These are phyloP conservation scores for Probosciger aterrimus DNA, from an alignment of 2,113 vertebrate genomes.

Conservation along the genomic window DNA sequence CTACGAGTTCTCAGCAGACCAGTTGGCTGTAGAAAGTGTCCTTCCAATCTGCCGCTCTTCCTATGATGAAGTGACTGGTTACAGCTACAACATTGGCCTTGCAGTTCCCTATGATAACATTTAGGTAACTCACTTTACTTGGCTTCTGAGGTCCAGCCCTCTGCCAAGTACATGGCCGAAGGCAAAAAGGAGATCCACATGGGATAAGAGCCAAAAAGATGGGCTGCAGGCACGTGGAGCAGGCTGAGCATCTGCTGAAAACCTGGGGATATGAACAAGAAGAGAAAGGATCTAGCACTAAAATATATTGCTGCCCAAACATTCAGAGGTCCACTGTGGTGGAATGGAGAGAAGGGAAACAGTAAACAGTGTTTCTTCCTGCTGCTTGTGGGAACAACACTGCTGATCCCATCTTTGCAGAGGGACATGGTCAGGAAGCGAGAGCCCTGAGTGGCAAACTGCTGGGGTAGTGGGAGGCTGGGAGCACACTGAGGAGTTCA, in stretches of 20 bases:
- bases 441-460: not conserved
- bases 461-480: not conserved
- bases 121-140: not conserved
- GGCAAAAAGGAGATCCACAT: fast-evolving
- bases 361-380: not conserved
- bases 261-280: not conserved
- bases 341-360: not conserved
- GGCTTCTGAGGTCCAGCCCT: not conserved
- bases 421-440: fast-evolving
- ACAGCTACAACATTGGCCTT: slow-evolving; percentile 91
- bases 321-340: not conserved
- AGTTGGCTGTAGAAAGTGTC: slow-evolving; percentile 74
- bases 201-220: fast-evolving
- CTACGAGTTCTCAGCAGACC: slow-evolving; percentile 88
- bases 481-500: not conserved
- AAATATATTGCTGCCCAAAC: fast-evolving
- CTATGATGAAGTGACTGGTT: slow-evolving; percentile 71
- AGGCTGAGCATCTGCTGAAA: not conserved
- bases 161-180: not conserved
- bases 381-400: not conserved
- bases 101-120: slow-evolving; percentile 79
- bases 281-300: not conserved
- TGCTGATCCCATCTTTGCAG: not conserved
- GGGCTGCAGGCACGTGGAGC: not conserved
- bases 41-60: slow-evolving; percentile 89